phyloP scores from a whole-genome alignment of 2,113 vertebrate genomes.

The Vanacampus margaritifer region DNA sequence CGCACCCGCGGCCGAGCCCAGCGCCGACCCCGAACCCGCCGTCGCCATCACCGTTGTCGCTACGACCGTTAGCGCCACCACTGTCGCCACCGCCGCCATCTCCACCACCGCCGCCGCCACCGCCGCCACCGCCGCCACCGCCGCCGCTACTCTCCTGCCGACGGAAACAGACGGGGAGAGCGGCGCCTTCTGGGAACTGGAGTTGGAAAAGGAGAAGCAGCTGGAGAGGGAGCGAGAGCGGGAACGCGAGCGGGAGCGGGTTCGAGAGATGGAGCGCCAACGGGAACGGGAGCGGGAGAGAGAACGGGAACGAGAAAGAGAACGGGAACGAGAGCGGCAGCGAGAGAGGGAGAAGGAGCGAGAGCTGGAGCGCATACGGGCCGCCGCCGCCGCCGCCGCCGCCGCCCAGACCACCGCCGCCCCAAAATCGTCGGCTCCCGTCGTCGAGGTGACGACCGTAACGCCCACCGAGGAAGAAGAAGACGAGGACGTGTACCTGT shows the following conservation, averaged over 20 bases:
- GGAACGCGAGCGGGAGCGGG: constrained; percentile 28
- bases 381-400: constrained; percentile 16
- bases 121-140: constrained; percentile 51
- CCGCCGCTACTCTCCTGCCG: constrained; percentile 37
- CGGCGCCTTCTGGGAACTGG: constrained; percentile 46
- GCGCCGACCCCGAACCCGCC: constrained; percentile 51
- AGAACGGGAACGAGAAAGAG: constrained; percentile 45
- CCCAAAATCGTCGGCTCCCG: constrained; percentile 40
- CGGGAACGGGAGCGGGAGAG: constrained; percentile 43
- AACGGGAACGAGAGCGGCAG: constrained; percentile 51
- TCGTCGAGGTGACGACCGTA: constrained; percentile 56
- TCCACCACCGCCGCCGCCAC: constrained; percentile 67
- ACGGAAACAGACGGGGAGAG: constrained; percentile 62
- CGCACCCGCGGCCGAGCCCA: constrained; percentile 73
- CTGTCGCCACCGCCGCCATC: constrained; percentile 58
- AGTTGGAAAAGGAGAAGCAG: constrained; percentile 46
- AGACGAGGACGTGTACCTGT: constrained; percentile 68
- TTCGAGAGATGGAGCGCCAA: constrained; percentile 32
- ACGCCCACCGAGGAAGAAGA: constrained; percentile 59
- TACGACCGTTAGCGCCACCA: constrained; percentile 64
- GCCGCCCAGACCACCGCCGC: constrained; percentile 58
- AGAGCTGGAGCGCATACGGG: constrained; percentile 59
- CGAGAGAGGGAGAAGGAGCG: constrained; percentile 48
- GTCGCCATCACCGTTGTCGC: constrained; percentile 63
- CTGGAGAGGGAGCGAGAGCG: constrained; percentile 14